These are phyloP conservation scores for Aurelia aurita DNA, from an alignment of 30 jellyfish, hydroid and myxozoan genomes.

Conservation along the genomic window DNA sequence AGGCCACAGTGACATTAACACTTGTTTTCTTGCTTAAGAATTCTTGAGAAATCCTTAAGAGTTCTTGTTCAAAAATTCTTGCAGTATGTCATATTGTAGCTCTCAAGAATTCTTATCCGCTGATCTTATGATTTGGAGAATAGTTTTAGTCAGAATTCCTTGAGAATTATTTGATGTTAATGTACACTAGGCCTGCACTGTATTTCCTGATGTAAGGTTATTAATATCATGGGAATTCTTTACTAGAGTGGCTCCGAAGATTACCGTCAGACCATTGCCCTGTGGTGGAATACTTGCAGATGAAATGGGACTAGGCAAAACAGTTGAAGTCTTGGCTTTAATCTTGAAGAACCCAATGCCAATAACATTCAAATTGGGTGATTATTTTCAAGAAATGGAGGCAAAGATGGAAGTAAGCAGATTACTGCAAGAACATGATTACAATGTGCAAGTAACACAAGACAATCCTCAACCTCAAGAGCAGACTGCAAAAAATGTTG, in stretches of 20 bases:
- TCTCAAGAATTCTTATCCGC: no score
- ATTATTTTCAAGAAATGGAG: not conserved
- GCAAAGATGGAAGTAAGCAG: not conserved
- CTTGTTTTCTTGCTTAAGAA: no score
- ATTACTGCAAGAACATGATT: constrained; percentile 3
- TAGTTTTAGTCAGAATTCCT: no score
- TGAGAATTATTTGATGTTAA: no score
- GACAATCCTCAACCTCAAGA: not conserved
- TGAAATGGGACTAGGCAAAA: constrained; percentile 99
- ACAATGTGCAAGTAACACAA: not conserved
- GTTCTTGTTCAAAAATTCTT: no score
- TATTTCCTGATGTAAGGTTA: no score
- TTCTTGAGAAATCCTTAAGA: no score
- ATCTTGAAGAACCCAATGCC: constrained; percentile 61
- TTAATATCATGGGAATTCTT: no score
- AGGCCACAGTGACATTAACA: no score
- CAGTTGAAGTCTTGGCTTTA: constrained; percentile 93
- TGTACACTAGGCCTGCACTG: no score
- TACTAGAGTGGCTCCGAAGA: constrained; percentile 17
- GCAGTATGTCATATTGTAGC: no score
- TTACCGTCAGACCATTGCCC: constrained; percentile 69
- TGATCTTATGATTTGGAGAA: no score
- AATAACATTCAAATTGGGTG: not conserved
- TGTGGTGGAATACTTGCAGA: constrained; percentile 99
- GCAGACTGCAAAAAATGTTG: not conserved